Conservation (phyloP, 2,797 vertebrate genomes). For the Hephaestus fuliginosus region DNA sequence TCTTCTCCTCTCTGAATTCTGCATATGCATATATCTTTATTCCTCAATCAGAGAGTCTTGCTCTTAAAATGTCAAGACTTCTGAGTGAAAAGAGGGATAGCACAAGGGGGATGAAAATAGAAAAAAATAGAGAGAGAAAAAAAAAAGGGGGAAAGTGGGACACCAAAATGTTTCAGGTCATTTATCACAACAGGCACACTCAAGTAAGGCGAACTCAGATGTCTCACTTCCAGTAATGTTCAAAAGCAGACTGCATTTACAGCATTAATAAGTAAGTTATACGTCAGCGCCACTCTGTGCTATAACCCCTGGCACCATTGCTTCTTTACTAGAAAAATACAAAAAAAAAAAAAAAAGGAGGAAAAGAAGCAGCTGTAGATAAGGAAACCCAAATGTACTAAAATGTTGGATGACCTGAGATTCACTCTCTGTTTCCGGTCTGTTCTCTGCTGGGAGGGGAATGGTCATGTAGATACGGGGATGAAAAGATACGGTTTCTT, state of each 20-base stretch:
- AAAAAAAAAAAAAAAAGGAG: conserved; percentile 7
- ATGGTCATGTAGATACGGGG: background rate
- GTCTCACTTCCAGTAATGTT: conserved; percentile 39
- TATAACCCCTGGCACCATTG: background rate
- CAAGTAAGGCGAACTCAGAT: conserved; percentile 36
- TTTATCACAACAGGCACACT: conserved; percentile 58
- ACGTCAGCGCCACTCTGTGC: background rate
- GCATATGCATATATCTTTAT: conserved; percentile 77
- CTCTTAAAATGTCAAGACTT: conserved; percentile 78
- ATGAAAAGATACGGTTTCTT: conserved; percentile 1
- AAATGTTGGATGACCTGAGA: conserved; percentile 2
- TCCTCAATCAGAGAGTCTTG: conserved; percentile 74
- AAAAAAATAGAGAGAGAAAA: background rate
- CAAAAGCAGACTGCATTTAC: conserved; percentile 43
- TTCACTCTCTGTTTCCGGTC: background rate
- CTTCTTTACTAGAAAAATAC: conserved; percentile 14
- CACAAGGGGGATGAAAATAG: conserved; percentile 43
- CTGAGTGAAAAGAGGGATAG: conserved; percentile 48
- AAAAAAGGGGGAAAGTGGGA: conserved; percentile 53
- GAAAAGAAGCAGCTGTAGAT: background rate
- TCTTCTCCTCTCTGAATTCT: conserved; percentile 69
- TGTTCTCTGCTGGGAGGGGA: conserved; percentile 11
- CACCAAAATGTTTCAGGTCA: conserved; percentile 70
- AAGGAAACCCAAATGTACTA: conserved; percentile 4
- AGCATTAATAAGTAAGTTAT: conserved; percentile 40